A percentile compares a stretch with the other conserved stretches of the same genome.
Conservation (phyloP, 2,113 vertebrate genomes). For the Donacobius atricapilla region DNA sequence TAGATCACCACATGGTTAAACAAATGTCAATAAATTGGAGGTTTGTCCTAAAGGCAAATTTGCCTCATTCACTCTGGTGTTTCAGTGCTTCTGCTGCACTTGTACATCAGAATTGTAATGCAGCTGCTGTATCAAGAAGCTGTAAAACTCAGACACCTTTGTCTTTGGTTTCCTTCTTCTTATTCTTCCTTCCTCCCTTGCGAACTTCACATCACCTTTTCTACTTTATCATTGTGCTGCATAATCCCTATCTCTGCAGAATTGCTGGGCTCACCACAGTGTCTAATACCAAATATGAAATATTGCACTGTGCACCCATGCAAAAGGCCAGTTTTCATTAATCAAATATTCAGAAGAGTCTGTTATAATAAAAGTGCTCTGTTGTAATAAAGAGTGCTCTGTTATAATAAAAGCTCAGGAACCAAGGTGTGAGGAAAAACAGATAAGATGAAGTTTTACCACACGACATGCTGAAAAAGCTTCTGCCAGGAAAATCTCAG, state of each 20-base stretch:
- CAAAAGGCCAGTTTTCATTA: slow-evolving; percentile 48
- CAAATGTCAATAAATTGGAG: background rate
- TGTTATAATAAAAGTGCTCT: background rate
- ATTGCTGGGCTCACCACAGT: background rate
- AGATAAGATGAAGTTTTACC: background rate
- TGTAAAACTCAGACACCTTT: background rate
- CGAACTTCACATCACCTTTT: slow-evolving; percentile 34
- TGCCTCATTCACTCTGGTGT: background rate
- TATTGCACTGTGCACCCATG: slow-evolving; percentile 6
- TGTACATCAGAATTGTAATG: background rate
- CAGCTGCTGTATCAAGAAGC: background rate
- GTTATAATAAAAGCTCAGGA: background rate
- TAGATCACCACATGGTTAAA: background rate
- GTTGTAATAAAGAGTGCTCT: background rate
- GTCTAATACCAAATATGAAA: background rate
- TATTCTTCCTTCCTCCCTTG: background rate
- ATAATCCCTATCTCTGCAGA: slow-evolving; percentile 5
- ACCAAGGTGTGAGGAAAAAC: background rate
- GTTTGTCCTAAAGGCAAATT: background rate
- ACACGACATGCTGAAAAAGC: background rate
- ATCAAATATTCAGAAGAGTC: slow-evolving; percentile 43
- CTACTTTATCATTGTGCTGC: slow-evolving; percentile 1
- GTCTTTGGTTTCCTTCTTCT: background rate
- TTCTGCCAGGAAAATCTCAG: background rate
- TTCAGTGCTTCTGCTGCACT: background rate